Conservation (phyloP, 2,113 vertebrate species). For the Bubalus kerabau region DNA sequence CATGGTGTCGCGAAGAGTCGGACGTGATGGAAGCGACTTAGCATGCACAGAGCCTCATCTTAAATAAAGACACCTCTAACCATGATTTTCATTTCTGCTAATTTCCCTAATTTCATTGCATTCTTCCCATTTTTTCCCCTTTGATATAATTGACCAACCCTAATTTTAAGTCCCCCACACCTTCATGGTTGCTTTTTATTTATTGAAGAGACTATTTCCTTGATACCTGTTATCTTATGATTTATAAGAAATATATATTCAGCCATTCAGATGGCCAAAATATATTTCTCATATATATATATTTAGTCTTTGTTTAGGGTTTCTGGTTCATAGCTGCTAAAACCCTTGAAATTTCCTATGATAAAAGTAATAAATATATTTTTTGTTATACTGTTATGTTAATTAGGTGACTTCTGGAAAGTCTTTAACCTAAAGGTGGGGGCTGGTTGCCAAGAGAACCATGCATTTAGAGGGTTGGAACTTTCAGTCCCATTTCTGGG, state of each 20-base stretch:
- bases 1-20: accelerated
- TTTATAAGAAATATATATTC: background rate
- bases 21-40: accelerated
- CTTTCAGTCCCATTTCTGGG: background rate
- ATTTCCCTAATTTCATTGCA: background rate
- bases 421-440: background rate
- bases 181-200: background rate
- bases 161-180: background rate
- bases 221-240: background rate
- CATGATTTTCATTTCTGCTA: background rate
- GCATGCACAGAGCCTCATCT: background rate
- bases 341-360: background rate
- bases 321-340: background rate
- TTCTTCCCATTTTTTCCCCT: background rate
- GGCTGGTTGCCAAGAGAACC: background rate
- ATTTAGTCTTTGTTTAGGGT: background rate
- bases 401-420: background rate
- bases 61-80: background rate
- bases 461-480: background rate
- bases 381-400: background rate
- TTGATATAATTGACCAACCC: background rate
- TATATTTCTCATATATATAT: background rate
- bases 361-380: background rate
- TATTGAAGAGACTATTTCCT: background rate
- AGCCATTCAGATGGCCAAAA: background rate